Percentiles rank a stretch among this genome's conserved stretches.
phyloP scores from a whole-genome alignment of 2,113 vertebrate species.

The Zosterops borbonicus region DNA sequence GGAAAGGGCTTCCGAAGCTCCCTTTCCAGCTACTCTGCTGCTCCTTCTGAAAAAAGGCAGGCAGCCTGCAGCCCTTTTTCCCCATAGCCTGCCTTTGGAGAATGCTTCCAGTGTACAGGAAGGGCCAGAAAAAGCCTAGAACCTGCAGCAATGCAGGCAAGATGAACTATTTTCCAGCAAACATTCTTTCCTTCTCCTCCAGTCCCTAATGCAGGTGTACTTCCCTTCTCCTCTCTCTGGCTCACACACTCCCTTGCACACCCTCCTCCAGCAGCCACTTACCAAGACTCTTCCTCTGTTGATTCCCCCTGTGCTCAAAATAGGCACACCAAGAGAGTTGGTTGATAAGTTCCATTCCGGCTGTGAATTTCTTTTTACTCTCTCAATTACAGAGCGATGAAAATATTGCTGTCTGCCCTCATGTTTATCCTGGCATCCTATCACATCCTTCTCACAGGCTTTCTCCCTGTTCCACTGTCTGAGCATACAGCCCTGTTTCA shows the following conservation, averaged over 20 bases:
- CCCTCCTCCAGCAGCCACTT: not conserved
- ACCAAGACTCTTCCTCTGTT: slow-evolving; percentile 21
- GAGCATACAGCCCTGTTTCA: slow-evolving; percentile 32
- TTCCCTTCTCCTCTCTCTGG: not conserved
- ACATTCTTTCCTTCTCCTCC: not conserved
- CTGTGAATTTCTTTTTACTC: not conserved
- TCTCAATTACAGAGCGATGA: not conserved
- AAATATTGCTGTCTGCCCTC: not conserved
- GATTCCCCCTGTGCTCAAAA: not conserved
- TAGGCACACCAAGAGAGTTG: slow-evolving; percentile 17
- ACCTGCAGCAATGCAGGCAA: not conserved
- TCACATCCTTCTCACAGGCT: not conserved
- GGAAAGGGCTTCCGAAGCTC: not conserved
- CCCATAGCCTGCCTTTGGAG: not conserved
- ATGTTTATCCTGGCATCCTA: slow-evolving; percentile 20
- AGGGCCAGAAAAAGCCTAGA: not conserved
- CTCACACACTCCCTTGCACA: not conserved
- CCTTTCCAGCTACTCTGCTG: not conserved
- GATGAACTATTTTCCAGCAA: not conserved
- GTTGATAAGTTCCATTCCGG: slow-evolving; percentile 33
- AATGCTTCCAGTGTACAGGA: not conserved
- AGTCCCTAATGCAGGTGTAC: accelerated
- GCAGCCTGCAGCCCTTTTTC: not conserved
- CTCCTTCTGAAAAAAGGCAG: not conserved
- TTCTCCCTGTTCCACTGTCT: slow-evolving; percentile 9